These are phyloP conservation scores for Glaucidium brasilianum DNA, from an alignment of 2,113 vertebrate genomes.

Conservation along the genomic window DNA sequence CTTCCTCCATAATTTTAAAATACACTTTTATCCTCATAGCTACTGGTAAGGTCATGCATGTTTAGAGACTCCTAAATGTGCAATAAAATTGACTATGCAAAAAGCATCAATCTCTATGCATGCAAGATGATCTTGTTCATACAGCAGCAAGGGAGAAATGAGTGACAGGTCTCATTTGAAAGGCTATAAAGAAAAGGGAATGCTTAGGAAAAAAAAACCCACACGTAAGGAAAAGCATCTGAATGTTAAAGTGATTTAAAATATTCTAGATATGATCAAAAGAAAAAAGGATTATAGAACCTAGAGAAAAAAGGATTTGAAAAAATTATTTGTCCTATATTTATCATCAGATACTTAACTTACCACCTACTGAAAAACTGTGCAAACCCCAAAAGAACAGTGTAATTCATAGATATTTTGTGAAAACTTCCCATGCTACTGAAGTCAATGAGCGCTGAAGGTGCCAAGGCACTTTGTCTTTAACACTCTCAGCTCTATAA, in stretches of 20 bases:
- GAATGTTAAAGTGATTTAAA: background rate
- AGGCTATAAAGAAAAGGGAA: background rate
- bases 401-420: background rate
- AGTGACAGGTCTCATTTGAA: background rate
- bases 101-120: background rate
- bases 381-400: background rate
- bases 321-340: background rate
- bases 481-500: no score
- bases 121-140: background rate
- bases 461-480: rapidly evolving
- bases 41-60: background rate
- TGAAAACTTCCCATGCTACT: background rate
- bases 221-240: background rate
- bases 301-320: background rate
- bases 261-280: background rate
- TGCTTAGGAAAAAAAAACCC: background rate
- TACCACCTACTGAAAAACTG: background rate
- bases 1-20: background rate
- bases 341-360: background rate
- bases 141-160: background rate
- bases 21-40: background rate
- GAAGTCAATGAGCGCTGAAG: background rate
- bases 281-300: background rate
- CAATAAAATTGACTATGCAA: background rate
- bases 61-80: background rate